A percentile compares a stretch with the other conserved stretches of the same genome.
These are phyloP conservation scores for Drosophila lutescens DNA, from an alignment of 2,888 invertebrate genomes.

Conservation along the genomic window DNA sequence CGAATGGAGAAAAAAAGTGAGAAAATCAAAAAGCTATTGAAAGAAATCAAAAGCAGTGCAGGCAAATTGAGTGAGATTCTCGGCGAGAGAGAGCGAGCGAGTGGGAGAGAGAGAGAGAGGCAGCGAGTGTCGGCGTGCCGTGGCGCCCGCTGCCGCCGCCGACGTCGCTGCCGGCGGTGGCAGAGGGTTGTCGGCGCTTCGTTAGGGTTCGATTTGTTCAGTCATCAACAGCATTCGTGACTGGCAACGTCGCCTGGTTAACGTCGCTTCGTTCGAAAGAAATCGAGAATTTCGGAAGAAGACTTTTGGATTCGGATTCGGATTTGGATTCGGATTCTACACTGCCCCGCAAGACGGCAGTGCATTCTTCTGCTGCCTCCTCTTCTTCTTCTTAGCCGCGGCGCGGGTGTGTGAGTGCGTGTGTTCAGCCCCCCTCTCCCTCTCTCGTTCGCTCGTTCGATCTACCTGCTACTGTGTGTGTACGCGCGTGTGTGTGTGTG, in stretches of 20 bases:
- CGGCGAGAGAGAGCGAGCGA: neutral
- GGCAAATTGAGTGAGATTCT: conserved; percentile 46
- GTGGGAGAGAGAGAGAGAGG: neutral
- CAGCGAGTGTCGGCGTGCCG: conserved; percentile 27
- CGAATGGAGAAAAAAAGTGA: conserved; percentile 44
- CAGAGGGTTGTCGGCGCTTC: conserved; percentile 83
- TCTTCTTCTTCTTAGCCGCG: conserved; percentile 7
- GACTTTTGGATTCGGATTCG: neutral
- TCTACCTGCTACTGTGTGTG: neutral
- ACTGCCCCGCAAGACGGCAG: conserved; percentile 1
- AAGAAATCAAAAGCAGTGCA: conserved; percentile 70
- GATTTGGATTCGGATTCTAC: neutral
- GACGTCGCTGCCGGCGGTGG: neutral
- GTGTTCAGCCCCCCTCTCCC: conserved; percentile 1
- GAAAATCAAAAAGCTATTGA: conserved; percentile 71
- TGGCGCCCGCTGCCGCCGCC: conserved; percentile 3
- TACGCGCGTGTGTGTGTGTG: conserved; percentile 2
- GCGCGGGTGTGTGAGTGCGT: conserved; percentile 10
- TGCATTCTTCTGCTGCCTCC: neutral
- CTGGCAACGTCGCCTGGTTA: conserved; percentile 82
- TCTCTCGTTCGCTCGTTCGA: neutral
- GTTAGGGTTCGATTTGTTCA: conserved; percentile 84
- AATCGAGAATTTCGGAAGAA: conserved; percentile 58
- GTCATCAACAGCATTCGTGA: conserved; percentile 85
- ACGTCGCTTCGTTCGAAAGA: conserved; percentile 11